Conservation (phyloP, 2,888 invertebrate genomes). For the Euphydryas editha region DNA sequence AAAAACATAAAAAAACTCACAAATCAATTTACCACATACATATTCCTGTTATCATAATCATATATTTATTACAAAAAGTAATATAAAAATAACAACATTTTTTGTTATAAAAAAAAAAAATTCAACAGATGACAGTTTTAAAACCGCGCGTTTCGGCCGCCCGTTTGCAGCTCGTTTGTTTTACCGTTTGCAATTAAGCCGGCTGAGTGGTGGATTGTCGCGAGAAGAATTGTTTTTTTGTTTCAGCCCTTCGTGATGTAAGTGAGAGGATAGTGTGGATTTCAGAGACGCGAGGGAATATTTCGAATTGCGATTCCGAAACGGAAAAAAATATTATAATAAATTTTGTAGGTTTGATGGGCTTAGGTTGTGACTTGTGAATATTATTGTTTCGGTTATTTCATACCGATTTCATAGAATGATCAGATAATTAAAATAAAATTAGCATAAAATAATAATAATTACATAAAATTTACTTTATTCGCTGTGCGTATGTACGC, state of each 20-base stretch:
- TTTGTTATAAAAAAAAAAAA: neutral
- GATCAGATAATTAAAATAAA: too few relatives aligned
- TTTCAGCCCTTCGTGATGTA: slow-evolving; percentile 10
- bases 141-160: slow-evolving; percentile 44
- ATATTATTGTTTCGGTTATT: neutral
- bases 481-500: too few relatives aligned
- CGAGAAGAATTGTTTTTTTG: slow-evolving; percentile 55
- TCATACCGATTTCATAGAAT: too few relatives aligned
- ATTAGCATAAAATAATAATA: too few relatives aligned
- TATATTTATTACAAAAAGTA: too few relatives aligned
- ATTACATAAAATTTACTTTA: too few relatives aligned
- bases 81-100: too few relatives aligned
- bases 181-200: slow-evolving; percentile 80
- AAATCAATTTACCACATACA: too few relatives aligned
- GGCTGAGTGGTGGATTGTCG: slow-evolving; percentile 81
- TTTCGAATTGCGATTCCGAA: neutral
- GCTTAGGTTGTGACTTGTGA: neutral
- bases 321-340: neutral
- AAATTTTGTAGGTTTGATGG: neutral
- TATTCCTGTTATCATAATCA: too few relatives aligned
- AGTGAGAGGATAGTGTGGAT: slow-evolving; percentile 19
- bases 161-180: slow-evolving; percentile 67
- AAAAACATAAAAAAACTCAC: too few relatives aligned
- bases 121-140: slow-evolving; percentile 31
- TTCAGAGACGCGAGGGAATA: slow-evolving; percentile 18